phyloP scores from a whole-genome alignment of 2,888 invertebrate species.

The Fragum fragum region DNA sequence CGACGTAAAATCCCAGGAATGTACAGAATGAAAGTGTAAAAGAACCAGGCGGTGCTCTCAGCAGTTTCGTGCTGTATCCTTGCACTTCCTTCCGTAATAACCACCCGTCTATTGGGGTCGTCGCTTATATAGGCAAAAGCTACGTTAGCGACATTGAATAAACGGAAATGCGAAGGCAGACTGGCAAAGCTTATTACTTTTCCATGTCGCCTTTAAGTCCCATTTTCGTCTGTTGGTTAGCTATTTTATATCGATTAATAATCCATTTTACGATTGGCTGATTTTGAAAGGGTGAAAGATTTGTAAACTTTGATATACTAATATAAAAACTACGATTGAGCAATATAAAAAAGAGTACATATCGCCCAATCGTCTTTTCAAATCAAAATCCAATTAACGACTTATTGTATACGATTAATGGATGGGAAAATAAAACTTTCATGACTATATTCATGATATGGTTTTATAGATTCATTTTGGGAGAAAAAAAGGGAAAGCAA shows the following conservation, averaged over 20 bases:
- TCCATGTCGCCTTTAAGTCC: neutral
- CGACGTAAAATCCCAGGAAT: too few species aligned
- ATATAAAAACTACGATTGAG: neutral
- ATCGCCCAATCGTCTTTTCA: neutral
- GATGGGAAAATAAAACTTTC: slow-evolving; percentile 1
- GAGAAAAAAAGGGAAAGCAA: neutral
- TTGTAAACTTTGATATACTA: slow-evolving; percentile 6
- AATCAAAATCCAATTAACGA: neutral
- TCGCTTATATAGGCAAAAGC: too few species aligned
- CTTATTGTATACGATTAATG: neutral
- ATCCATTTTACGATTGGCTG: neutral
- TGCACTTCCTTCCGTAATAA: too few species aligned
- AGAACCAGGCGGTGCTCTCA: too few species aligned
- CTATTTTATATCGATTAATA: slow-evolving; percentile 1
- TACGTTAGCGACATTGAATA: too few species aligned
- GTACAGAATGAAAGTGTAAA: too few species aligned
- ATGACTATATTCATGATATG: neutral
- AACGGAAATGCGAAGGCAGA: too few species aligned
- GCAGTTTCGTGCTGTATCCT: too few species aligned
- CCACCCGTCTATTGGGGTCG: too few species aligned
- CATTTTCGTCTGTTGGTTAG: neutral
- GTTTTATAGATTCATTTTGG: neutral
- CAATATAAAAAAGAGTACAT: neutral
- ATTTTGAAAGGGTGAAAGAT: neutral
- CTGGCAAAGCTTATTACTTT: too few species aligned